A percentile compares a stretch with the other conserved stretches of the same genome.
These are phyloP conservation scores for Agrilus mali DNA, from an alignment of 2,888 invertebrate species.

Conservation along the genomic window DNA sequence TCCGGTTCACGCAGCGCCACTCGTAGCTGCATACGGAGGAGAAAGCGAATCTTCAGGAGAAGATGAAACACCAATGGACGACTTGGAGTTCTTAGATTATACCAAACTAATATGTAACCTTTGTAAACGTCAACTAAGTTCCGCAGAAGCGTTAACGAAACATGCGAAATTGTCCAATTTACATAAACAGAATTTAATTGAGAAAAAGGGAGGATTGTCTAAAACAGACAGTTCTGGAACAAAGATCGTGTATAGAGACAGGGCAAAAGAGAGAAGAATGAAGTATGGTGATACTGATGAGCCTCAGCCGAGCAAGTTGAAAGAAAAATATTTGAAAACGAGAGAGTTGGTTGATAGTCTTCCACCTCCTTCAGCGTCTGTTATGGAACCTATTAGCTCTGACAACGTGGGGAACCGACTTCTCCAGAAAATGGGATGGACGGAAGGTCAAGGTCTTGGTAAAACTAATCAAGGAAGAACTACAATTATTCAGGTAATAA, in stretches of 20 bases:
- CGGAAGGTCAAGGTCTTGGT: slow-evolving; percentile 91
- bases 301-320: slow-evolving; percentile 58
- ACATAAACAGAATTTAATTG: slow-evolving; percentile 77
- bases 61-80: slow-evolving; percentile 46
- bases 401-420: slow-evolving; percentile 92
- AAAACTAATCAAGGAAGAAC: slow-evolving; percentile 86
- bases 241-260: slow-evolving; percentile 65
- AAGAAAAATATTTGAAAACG: slow-evolving; percentile 57
- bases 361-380: slow-evolving; percentile 39
- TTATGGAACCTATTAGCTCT: slow-evolving; percentile 59
- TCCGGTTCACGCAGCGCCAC: slow-evolving; percentile 25
- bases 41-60: slow-evolving; percentile 48
- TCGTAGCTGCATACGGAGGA: slow-evolving; percentile 69
- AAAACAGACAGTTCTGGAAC: slow-evolving; percentile 11
- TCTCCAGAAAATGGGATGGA: slow-evolving; percentile 99
- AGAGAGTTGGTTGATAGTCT: slow-evolving; percentile 35
- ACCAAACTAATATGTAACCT: slow-evolving; percentile 82
- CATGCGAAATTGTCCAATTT: slow-evolving; percentile 89
- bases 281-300: slow-evolving; percentile 86
- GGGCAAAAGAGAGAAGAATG: slow-evolving; percentile 88
- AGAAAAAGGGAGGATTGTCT: slow-evolving; percentile 19
- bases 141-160: slow-evolving; percentile 73
- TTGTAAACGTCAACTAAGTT: slow-evolving; percentile 90
- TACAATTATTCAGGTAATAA: slow-evolving; percentile 74
- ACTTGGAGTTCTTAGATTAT: slow-evolving; percentile 75